Conservation (phyloP, 2,113 vertebrate species). For the Gambusia affinis region DNA sequence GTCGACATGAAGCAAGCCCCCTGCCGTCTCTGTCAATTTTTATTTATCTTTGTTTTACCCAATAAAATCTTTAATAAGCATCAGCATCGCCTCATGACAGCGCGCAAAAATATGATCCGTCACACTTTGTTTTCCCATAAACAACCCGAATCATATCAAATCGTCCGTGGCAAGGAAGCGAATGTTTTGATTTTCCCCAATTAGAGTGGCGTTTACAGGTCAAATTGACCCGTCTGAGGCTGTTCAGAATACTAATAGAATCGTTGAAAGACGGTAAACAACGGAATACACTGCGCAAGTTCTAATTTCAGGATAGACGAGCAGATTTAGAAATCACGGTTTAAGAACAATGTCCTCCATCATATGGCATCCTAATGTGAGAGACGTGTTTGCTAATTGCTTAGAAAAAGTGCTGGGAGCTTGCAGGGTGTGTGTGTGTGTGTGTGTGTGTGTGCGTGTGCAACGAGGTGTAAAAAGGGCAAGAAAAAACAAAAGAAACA, state of each 20-base stretch:
- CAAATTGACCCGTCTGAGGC: slow-evolving; percentile 5
- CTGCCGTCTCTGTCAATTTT: slow-evolving; percentile 31
- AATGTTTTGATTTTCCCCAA: slow-evolving; percentile 17
- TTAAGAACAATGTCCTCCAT: not conserved
- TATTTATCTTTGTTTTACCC: slow-evolving; percentile 17
- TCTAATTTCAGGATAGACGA: not conserved
- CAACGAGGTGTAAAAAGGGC: not conserved
- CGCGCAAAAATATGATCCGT: slow-evolving; percentile 53
- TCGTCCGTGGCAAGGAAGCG: slow-evolving; percentile 7
- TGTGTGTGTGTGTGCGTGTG: not conserved
- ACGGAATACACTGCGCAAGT: not conserved
- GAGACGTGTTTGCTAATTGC: not conserved
- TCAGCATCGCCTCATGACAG: slow-evolving; percentile 45
- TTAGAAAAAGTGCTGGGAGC: not conserved
- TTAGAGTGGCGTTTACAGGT: slow-evolving; percentile 12
- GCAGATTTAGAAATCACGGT: not conserved
- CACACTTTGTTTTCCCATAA: slow-evolving; percentile 53
- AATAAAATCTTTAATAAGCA: slow-evolving; percentile 64
- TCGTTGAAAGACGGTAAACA: not conserved
- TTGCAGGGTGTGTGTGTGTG: not conserved
- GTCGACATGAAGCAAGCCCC: slow-evolving; percentile 27
- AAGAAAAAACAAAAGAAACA: not conserved
- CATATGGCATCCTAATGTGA: too few species aligned
- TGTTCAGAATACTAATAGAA: slow-evolving; percentile 4
- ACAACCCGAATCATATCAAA: slow-evolving; percentile 26